Percentiles rank a stretch among this genome's conserved stretches.
Evolutionary conservation across 1,140 invertebrate species (phyloP).

Genomic region (Bombus waltoni): DNA sequence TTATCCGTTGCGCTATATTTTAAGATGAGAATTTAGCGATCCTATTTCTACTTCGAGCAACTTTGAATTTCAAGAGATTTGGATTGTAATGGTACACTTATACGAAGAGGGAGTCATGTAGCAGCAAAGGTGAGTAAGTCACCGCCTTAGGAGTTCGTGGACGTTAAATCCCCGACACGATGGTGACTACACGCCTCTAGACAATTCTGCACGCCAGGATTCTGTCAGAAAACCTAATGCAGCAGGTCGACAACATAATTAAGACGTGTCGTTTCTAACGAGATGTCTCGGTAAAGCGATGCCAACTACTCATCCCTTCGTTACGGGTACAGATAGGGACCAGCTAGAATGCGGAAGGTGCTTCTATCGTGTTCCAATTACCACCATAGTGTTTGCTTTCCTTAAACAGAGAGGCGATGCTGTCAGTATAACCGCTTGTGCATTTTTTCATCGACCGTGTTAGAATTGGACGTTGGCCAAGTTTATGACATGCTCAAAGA

Average conservation of each 20-base stretch:
- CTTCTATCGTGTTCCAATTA: background rate
- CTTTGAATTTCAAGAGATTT: background rate
- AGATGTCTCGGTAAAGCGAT: constrained; percentile 46
- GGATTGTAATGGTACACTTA: background rate
- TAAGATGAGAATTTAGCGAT: too few species aligned
- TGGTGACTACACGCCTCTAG: background rate
- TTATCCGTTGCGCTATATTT: too few species aligned
- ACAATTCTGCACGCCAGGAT: background rate
- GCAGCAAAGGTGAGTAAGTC: background rate
- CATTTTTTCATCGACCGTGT: constrained; percentile 4
- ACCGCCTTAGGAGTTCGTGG: background rate
- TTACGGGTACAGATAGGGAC: background rate
- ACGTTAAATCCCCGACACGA: background rate
- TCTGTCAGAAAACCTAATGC: background rate
- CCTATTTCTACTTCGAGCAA: background rate
- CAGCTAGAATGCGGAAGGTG: background rate
- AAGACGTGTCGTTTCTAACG: constrained; percentile 41
- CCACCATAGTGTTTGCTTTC: background rate
- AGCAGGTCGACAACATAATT: constrained; percentile 34
- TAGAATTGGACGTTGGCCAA: background rate
- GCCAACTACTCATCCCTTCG: background rate
- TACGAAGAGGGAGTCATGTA: background rate
- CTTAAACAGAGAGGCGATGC: background rate
- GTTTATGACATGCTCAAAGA: background rate
- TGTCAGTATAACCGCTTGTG: background rate